Evolutionary conservation across 2,113 vertebrate genomes (phyloP), one percentile per base, ranked within the genome.

Genomic region (Eolophus roseicapilla): DNA sequence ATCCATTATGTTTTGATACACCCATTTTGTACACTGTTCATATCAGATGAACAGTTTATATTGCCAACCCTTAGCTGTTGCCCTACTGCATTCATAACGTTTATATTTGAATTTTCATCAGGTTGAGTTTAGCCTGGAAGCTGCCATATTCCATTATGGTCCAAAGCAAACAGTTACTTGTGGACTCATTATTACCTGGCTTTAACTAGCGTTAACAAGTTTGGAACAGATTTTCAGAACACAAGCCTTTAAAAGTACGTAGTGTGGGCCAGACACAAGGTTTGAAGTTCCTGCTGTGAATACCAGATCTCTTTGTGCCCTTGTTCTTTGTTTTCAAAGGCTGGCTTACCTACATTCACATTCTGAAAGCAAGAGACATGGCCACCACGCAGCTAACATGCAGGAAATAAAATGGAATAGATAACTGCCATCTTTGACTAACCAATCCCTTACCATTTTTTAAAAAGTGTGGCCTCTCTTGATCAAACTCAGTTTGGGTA

Each of bases 161-260:
- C 71, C 97, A 93, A 95, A 95, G 89, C 77, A 97, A 96, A 96
- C 33, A 92, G 74, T 77, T 71, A 83, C 46, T 87, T 19, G 35
- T 47, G 50, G 76, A 73, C 70, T 93, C 63, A 52, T 94, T 89
- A 92, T 18, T 85, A 39, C 39, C 39, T 79, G 37, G 43, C 96
- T 97, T 95, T 57, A 79, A 86, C 39, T 57, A 37, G 49, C 16
- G 33, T 62, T 39, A 95, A 95, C 11, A 17, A 88, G 37, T 57
- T 89, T 86, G 84, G 60, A 76, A 79, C 85, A 90, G 68, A 86
- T 85, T 94, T 82, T 79, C 68, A 81, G 49, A 93, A 69, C 33
- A 63, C 33, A 9, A 92, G 47, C 59, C 29, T 67, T 60, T 65
- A 67, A 55, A 94, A 92, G 64, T 64, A 92, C 94, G 96, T 20